phyloP scores from a whole-genome alignment of 2,888 invertebrate species.

The Eumacrocentrus americanus region DNA sequence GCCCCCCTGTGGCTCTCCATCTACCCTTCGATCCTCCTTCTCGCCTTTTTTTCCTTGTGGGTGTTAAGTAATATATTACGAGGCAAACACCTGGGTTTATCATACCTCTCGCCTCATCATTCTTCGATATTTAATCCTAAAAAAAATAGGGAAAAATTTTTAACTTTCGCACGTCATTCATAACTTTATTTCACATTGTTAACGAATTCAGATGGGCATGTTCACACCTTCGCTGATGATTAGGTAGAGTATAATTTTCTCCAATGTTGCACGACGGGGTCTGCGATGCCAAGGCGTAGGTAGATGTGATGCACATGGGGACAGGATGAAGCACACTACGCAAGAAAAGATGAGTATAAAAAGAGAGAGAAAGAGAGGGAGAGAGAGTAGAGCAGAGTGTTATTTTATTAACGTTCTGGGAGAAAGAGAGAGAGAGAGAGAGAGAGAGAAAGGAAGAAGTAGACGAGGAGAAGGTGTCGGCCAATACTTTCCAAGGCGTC shows the following conservation, averaged over 20 bases:
- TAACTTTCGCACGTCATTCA: slow-evolving; percentile 13
- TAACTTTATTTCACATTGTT: slow-evolving; percentile 30
- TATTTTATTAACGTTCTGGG: too few species aligned
- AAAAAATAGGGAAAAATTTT: neutral
- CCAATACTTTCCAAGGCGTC: slow-evolving; percentile 60
- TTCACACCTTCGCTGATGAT: slow-evolving; percentile 55
- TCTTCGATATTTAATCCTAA: slow-evolving; percentile 18
- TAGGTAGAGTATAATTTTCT: slow-evolving; percentile 51
- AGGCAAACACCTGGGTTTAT: slow-evolving; percentile 50
- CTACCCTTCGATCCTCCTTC: slow-evolving; percentile 22
- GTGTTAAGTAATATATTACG: slow-evolving; percentile 57
- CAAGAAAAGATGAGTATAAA: too few species aligned
- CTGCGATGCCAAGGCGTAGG: neutral
- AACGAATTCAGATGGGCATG: slow-evolving; percentile 55
- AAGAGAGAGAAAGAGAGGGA: slow-evolving; percentile 11
- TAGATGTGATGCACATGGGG: slow-evolving; percentile 3
- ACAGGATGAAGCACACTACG: too few species aligned
- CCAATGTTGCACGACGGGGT: slow-evolving; percentile 17
- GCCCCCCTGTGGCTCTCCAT: neutral
- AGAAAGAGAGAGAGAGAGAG: slow-evolving; percentile 17
- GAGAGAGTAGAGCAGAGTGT: too few species aligned
- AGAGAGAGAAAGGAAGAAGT: slow-evolving; percentile 21
- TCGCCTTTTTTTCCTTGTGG: slow-evolving; percentile 5
- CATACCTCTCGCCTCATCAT: neutral
- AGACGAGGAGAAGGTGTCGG: slow-evolving; percentile 57